These are phyloP conservation scores for Venustoraphidia nigricollis DNA, from an alignment of 2,888 invertebrate species.

Conservation along the genomic window DNA sequence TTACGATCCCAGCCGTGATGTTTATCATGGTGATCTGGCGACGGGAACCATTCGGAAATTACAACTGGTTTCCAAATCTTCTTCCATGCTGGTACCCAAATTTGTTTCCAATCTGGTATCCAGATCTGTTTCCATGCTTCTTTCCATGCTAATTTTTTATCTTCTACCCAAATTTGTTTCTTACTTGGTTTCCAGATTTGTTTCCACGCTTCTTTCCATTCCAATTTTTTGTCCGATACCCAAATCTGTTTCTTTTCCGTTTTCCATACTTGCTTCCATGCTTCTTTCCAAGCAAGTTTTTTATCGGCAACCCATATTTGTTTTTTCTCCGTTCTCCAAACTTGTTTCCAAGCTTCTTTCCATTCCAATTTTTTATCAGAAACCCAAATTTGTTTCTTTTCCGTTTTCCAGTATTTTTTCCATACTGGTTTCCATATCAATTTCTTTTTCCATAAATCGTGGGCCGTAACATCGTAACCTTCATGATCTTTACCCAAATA, in stretches of 20 bases:
- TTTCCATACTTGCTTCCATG: constrained; percentile 69
- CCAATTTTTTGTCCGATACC: constrained; percentile 53
- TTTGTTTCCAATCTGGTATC: constrained; percentile 37
- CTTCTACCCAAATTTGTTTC: constrained; percentile 38
- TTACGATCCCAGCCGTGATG: constrained; percentile 46
- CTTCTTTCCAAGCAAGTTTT: constrained; percentile 58
- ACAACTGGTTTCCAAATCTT: constrained; percentile 70
- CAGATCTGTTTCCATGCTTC: constrained; percentile 39
- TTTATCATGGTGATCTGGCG: constrained; percentile 54
- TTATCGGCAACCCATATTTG: constrained; percentile 52
- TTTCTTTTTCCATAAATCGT: constrained; percentile 76
- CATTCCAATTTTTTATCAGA: constrained; percentile 49
- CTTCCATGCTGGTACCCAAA: constrained; percentile 50
- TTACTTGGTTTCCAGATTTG: constrained; percentile 39
- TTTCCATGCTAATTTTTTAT: constrained; percentile 55
- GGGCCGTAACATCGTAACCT: constrained; percentile 71
- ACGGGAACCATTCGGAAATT: constrained; percentile 71
- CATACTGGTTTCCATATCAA: constrained; percentile 68
- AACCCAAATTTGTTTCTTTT: constrained; percentile 64
- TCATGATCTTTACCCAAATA: constrained; percentile 66
- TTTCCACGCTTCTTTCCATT: constrained; percentile 41
- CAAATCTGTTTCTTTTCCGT: constrained; percentile 62
- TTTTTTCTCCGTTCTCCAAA: constrained; percentile 47
- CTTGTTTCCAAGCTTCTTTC: constrained; percentile 52
- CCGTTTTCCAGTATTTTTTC: constrained; percentile 70